Evolutionary conservation across 2,113 vertebrate genomes (phyloP).

Genomic region (Rattus rattus): DNA sequence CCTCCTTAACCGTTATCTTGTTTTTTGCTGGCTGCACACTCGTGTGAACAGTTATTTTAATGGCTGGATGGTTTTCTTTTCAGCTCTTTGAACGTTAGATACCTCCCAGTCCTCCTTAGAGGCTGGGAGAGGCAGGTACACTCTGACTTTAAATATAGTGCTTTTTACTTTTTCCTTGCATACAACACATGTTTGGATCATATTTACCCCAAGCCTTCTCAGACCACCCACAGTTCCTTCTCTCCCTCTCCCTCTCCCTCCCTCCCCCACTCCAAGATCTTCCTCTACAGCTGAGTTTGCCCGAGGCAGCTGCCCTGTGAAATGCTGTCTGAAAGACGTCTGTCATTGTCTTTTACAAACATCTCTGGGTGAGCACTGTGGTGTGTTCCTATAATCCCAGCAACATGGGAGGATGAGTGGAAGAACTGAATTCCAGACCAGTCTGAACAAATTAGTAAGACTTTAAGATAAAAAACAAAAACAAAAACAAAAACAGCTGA

Average conservation of each 20-base stretch:
- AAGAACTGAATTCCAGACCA: not conserved
- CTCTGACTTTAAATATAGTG: not conserved
- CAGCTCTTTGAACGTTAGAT: not conserved
- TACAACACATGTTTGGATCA: not conserved
- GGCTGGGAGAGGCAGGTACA: not conserved
- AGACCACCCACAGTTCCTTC: not conserved
- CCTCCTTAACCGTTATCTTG: not conserved
- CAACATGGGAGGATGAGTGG: not conserved
- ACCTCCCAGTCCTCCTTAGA: not conserved
- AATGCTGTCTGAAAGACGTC: not conserved
- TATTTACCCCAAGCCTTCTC: not conserved
- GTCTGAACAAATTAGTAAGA: not conserved
- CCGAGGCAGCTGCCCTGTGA: not conserved
- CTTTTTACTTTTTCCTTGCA: not conserved
- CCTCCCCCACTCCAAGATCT: not conserved
- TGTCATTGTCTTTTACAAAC: not conserved
- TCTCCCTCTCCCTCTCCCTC: not conserved
- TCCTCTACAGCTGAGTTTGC: not conserved
- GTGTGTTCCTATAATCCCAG: not conserved
- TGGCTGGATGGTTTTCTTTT: not conserved
- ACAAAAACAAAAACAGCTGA: not conserved
- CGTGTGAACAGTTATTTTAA: not conserved
- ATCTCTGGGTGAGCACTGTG: not conserved
- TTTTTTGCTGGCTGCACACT: not conserved
- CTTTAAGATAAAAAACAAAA: not conserved